Evolutionary conservation across 2,888 invertebrate genomes (phyloP), one percentile per base, ranked within the genome.

Genomic region (Drosophila acutilabella): DNA sequence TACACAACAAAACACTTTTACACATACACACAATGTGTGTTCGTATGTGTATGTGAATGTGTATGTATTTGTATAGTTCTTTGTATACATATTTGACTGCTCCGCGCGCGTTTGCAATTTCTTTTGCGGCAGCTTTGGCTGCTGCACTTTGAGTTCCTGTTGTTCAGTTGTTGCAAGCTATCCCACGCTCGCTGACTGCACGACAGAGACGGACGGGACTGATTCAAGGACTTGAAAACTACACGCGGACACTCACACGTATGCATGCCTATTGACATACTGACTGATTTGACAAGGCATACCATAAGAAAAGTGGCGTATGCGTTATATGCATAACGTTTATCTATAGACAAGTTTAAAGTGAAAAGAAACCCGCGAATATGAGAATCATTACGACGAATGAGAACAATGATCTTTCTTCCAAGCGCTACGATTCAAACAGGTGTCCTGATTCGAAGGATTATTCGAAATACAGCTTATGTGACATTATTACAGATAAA

Each of bases 101-200:
- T 83, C 86, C 83, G 83, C 83, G 83, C 83, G 83, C 83, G 86
- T 59, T 83, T 86, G 81, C 83, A 68, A 80, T 83, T 83, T 86
- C 81, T 83, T 74, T 80, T 85, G 81, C 80, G 67, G 81, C 73
- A 76, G 76, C 52, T 53, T 53, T 36, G 45, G 56, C 56, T 45
- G 77, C 70, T 83, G 87, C 87, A 83, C 76, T 87, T 85, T 81
- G 80, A 71, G 72, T 78, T 84, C 76, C 74, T 77, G 75, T 80
- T 84, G 65, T 84, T 87, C 85, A 84, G 87, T 87, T 80, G 85
- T 81, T 84, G 84, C 85, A 80, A 87, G 84, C 73, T 80, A 83
- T 83, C 77, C 86, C 86, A 79, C 77, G 83, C 79, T 86, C 76
- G 77, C 83, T 86, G 83, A 74, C 78, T 78, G 74, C 64, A 58